phyloP scores from a whole-genome alignment of 92 coral and sea anemone species.

The Metridium senile region DNA sequence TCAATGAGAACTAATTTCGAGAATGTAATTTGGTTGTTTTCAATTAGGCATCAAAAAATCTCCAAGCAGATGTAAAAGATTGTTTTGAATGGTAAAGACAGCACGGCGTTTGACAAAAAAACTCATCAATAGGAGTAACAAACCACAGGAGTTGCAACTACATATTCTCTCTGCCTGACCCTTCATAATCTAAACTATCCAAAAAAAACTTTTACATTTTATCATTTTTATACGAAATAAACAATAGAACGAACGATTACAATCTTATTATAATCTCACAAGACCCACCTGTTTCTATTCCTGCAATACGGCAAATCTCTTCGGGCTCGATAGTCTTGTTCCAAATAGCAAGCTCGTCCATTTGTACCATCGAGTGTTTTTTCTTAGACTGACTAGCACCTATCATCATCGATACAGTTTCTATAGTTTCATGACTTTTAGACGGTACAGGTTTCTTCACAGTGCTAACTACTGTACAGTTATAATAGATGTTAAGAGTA shows the following conservation, averaged over 20 bases:
- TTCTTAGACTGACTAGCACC: slow-evolving; percentile 87
- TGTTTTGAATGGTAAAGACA: too few relatives aligned
- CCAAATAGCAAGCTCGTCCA: slow-evolving; percentile 97
- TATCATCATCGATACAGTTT: slow-evolving; percentile 46
- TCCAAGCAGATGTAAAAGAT: too few relatives aligned
- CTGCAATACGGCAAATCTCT: slow-evolving; percentile 60
- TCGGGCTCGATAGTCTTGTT: slow-evolving; percentile 40
- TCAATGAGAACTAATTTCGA: background rate
- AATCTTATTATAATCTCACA: background rate
- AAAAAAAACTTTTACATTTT: background rate
- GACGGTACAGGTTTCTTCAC: slow-evolving; percentile 10
- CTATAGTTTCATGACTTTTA: background rate
- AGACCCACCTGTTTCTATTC: slow-evolving; percentile 68
- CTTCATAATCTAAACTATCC: too few relatives aligned
- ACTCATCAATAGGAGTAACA: too few relatives aligned
- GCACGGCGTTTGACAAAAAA: too few relatives aligned
- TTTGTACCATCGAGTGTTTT: slow-evolving; percentile 62
- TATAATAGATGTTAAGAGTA: slow-evolving; percentile 63
- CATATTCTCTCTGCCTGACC: too few relatives aligned
- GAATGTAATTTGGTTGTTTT: background rate
- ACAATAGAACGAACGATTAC: slow-evolving; percentile 3
- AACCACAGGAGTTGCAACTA: too few relatives aligned
- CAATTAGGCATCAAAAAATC: too few relatives aligned
- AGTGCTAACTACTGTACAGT: slow-evolving; percentile 79
- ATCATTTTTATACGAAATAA: background rate